These are phyloP conservation scores for Varecia variegata DNA, from an alignment of 2,797 vertebrate genomes.

Conservation along the genomic window DNA sequence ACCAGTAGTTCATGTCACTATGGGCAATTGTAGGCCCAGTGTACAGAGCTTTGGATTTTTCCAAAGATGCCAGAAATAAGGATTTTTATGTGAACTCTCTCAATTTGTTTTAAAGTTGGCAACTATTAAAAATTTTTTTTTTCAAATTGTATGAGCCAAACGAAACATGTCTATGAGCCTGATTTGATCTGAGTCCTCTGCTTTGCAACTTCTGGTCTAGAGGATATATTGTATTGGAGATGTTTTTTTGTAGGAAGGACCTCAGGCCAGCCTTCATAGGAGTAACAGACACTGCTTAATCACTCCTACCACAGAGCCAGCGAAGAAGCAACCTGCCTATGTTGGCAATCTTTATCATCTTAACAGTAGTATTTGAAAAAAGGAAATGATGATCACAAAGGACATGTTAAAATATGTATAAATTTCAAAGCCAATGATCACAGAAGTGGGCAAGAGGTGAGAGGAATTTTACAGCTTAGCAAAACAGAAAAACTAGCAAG, in stretches of 20 bases:
- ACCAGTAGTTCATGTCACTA: not conserved
- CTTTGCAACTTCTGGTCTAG: not conserved
- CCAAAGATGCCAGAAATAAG: not conserved
- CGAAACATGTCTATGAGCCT: not conserved
- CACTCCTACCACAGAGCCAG: not conserved
- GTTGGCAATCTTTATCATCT: not conserved
- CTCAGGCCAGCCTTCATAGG: not conserved
- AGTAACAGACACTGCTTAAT: no score
- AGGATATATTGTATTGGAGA: not conserved
- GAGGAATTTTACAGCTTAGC: not conserved
- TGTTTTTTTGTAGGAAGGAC: not conserved
- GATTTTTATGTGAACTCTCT: not conserved
- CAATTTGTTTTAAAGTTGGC: not conserved
- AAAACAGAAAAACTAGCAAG: not conserved
- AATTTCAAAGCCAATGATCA: conserved; percentile 10
- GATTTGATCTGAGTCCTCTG: not conserved
- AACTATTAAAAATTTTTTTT: not conserved
- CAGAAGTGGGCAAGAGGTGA: not conserved
- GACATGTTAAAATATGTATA: not conserved
- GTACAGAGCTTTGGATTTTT: not conserved
- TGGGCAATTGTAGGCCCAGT: not conserved
- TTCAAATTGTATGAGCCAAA: not conserved
- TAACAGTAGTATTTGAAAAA: not conserved
- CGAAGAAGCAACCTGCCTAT: not conserved
- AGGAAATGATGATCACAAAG: not conserved